A percentile compares a stretch with the other conserved stretches of the same genome.
Evolutionary conservation across 2,888 invertebrate species (phyloP).

Genomic region (Noctua janthe): DNA sequence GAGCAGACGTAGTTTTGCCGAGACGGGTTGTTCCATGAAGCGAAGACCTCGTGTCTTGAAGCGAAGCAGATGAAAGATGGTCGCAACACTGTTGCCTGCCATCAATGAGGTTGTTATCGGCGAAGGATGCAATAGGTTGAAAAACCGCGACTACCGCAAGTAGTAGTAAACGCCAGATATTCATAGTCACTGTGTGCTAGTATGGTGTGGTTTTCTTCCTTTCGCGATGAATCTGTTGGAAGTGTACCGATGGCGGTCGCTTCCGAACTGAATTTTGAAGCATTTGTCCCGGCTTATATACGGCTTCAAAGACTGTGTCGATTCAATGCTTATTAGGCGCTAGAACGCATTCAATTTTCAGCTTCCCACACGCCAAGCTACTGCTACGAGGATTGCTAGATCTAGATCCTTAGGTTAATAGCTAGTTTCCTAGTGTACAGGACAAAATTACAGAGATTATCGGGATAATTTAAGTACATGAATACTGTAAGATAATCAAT

Average conservation of each 20-base stretch:
- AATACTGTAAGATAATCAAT: neutral
- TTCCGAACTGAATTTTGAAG: constrained; percentile 80
- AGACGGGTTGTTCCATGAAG: constrained; percentile 67
- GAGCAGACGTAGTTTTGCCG: constrained; percentile 60
- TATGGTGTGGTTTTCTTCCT: constrained; percentile 69
- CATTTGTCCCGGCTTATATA: constrained; percentile 79
- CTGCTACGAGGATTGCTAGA: constrained; percentile 42
- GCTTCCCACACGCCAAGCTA: constrained; percentile 77
- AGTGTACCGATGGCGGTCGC: constrained; percentile 79
- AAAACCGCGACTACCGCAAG: constrained; percentile 84
- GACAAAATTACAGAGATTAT: neutral
- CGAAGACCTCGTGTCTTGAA: constrained; percentile 70
- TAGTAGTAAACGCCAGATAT: constrained; percentile 88
- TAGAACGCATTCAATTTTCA: constrained; percentile 88
- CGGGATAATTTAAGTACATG: neutral
- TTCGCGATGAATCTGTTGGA: constrained; percentile 73
- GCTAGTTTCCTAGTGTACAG: neutral
- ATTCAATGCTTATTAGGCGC: constrained; percentile 85
- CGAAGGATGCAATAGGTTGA: constrained; percentile 81
- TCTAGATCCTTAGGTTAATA: constrained; percentile 55
- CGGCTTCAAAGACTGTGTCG: constrained; percentile 68
- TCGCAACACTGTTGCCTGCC: constrained; percentile 83
- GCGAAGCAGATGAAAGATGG: constrained; percentile 67
- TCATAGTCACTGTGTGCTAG: constrained; percentile 85
- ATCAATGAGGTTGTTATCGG: constrained; percentile 82